Evolutionary conservation across 2,888 invertebrate genomes (phyloP), one percentile per base, ranked within the genome.

Genomic region (Smittia aterrima): DNA sequence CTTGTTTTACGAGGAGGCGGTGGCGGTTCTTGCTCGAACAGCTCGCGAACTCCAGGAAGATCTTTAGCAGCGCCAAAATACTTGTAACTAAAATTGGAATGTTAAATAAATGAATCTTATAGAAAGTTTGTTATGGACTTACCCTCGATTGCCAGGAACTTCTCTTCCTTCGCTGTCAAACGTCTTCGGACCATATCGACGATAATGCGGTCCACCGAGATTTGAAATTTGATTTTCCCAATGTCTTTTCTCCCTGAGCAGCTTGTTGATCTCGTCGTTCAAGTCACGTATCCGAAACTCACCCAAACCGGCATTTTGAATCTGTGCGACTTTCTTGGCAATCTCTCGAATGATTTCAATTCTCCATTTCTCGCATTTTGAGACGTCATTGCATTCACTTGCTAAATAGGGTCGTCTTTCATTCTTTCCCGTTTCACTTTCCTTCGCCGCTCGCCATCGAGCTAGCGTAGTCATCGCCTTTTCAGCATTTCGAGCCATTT

Each of bases 61-160:
- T 99, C 98, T 83, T 96, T 96, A 0, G 98, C 96, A 20, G 98
- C 98, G 40, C 98, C 98, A 83, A 98, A 98, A 83, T 98, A 99
- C 84, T 98, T 98, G 83, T 99, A 99, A 0, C 68, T 68, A 47
- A 6, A 40, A 1, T 1, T 2, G 7, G 4, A 53, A 4, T n/a
- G 20, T 16, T 22, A 38, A 38, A 9, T 4, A 9, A 13, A 20
- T 18, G n/a, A 66, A 3, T 20, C 32, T 9, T 38, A n/a, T n/a
- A n/a, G 7, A 24, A 7, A 38, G 20, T 38, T 66, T n/a, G n/a
- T n/a, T n/a, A 6, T 66, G 20, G 25, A 16, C 40, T 40, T 64
- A 75, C 32, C 99, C 98, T 77, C 95, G 88, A 83, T 97, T 98
- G 13, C 98, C 98, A 0, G 98, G 97, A 0, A 98, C 98, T 84